These are phyloP conservation scores for Lipophrys pholis DNA, from an alignment of 2,113 vertebrate species.

Conservation along the genomic window DNA sequence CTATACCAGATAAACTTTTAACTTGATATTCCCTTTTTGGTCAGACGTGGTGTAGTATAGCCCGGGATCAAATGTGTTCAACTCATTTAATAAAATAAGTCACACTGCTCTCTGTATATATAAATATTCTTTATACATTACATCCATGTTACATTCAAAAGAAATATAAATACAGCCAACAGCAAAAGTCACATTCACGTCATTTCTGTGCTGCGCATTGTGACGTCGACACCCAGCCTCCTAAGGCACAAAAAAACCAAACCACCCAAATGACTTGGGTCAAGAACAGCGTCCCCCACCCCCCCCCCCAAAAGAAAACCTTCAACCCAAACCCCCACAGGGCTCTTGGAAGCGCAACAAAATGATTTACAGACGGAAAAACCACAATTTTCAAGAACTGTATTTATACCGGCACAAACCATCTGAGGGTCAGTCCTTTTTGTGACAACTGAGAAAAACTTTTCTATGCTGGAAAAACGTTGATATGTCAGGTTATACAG, in stretches of 20 bases:
- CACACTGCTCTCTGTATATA: slow-evolving; percentile 46
- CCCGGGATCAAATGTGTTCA: too few species aligned
- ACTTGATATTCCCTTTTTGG: too few species aligned
- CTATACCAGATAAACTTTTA: too few species aligned
- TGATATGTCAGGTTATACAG: neutral
- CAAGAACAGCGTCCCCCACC: slow-evolving; percentile 2
- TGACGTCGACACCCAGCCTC: slow-evolving; percentile 24
- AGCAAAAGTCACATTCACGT: slow-evolving; percentile 69
- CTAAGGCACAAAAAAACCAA: slow-evolving; percentile 64
- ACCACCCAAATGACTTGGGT: slow-evolving; percentile 3
- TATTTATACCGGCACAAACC: slow-evolving; percentile 30
- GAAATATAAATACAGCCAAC: slow-evolving; percentile 63
- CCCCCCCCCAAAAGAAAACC: neutral
- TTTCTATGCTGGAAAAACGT: neutral
- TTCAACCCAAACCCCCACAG: slow-evolving; percentile 21
- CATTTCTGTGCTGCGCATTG: slow-evolving; percentile 49
- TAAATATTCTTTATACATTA: slow-evolving; percentile 72
- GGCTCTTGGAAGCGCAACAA: slow-evolving; percentile 47
- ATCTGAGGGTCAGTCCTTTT: slow-evolving; percentile 10
- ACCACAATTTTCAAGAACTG: slow-evolving; percentile 14
- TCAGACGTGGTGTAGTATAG: too few species aligned
- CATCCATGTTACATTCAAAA: slow-evolving; percentile 65
- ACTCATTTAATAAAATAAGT: slow-evolving; percentile 1
- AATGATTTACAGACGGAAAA: slow-evolving; percentile 15
- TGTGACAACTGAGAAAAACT: neutral